phyloP scores from a whole-genome alignment of 2,888 invertebrate genomes.

The Diarsia mendica region DNA sequence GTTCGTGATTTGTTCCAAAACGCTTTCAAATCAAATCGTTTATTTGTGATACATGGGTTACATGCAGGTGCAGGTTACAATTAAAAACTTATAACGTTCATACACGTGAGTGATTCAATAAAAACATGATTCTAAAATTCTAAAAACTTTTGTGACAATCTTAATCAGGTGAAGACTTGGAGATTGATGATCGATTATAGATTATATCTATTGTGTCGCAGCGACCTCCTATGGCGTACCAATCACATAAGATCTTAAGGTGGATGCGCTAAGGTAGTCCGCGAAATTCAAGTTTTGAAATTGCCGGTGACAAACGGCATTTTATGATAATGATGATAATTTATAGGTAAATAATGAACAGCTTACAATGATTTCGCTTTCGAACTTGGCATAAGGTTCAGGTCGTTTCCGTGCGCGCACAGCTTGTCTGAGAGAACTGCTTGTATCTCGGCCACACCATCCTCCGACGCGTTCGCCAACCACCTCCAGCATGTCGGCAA shows the following conservation, averaged over 20 bases:
- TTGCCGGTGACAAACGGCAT: no score
- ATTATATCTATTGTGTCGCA: neutral
- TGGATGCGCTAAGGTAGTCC: no score
- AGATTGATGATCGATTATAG: neutral
- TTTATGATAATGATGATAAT: neutral
- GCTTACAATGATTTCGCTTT: constrained; percentile 81
- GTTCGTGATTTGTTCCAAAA: no score
- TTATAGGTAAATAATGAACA: constrained; percentile 4
- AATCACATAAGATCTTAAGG: neutral
- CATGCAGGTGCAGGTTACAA: no score
- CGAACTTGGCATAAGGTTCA: constrained; percentile 81
- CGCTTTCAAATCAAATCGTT: no score
- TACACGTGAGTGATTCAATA: no score
- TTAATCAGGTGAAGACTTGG: neutral
- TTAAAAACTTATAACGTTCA: no score
- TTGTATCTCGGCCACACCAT: constrained; percentile 85
- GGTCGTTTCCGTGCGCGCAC: constrained; percentile 79
- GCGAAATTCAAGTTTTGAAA: no score
- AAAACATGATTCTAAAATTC: no score
- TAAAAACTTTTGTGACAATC: neutral
- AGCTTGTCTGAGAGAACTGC: constrained; percentile 81
- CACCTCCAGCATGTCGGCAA: constrained; percentile 90
- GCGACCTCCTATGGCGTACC: neutral
- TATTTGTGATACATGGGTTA: no score
- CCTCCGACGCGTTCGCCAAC: constrained; percentile 89